These are phyloP conservation scores for Eclectus roratus DNA, from an alignment of 2,113 vertebrate species.

Conservation along the genomic window DNA sequence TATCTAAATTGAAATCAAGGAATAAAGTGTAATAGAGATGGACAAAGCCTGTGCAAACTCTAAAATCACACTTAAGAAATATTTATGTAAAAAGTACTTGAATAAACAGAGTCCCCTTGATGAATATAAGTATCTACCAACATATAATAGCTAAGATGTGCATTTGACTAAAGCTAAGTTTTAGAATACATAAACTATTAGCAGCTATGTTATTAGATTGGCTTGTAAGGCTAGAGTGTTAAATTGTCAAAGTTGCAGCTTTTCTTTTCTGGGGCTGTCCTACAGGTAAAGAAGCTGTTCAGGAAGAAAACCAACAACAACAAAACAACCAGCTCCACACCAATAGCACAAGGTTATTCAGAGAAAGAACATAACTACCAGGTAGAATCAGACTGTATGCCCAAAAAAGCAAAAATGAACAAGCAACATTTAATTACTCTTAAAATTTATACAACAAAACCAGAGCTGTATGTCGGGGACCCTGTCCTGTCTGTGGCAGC, in stretches of 20 bases:
- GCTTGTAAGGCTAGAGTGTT: background rate
- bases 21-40: background rate
- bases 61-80: background rate
- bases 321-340: background rate
- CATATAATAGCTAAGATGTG: rapidly evolving
- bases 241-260: background rate
- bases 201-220: background rate
- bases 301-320: background rate
- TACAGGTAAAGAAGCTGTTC: background rate
- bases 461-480: background rate
- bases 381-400: background rate
- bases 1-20: background rate
- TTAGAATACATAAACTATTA: background rate
- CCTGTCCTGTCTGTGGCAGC: background rate
- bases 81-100: background rate
- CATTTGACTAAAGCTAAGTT: background rate
- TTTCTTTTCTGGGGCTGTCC: background rate
- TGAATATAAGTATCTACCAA: background rate
- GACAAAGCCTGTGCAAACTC: background rate
- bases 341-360: background rate
- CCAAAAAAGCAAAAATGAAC: background rate
- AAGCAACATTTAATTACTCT: background rate
- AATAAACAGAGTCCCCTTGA: background rate
- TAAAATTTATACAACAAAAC: background rate
- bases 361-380: background rate